A percentile compares a stretch with the other conserved stretches of the same genome.
These are phyloP conservation scores for Mormyrus iriodes DNA, from an alignment of 2,113 vertebrate species.

Conservation along the genomic window DNA sequence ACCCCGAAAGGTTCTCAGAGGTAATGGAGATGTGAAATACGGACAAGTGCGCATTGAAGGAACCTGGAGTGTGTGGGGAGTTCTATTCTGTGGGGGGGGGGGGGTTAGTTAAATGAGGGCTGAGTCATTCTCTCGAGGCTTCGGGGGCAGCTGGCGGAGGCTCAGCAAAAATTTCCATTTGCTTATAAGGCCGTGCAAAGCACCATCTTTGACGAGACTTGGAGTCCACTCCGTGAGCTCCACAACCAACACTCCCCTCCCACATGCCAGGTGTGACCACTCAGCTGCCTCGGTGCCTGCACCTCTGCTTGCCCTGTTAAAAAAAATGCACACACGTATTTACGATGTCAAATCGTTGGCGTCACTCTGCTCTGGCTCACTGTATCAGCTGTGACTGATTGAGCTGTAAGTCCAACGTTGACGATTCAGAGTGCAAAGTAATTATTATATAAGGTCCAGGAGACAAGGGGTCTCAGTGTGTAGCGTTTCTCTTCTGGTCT, in stretches of 20 bases:
- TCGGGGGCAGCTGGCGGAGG: not conserved
- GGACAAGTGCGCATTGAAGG: not conserved
- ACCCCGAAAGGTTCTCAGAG: not conserved
- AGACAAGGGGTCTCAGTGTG: not conserved
- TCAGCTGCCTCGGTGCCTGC: not conserved
- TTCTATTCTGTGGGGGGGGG: not conserved
- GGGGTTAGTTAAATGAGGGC: not conserved
- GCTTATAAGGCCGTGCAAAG: not conserved
- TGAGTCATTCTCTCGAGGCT: not conserved
- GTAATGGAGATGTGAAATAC: not conserved
- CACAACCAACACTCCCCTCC: not conserved
- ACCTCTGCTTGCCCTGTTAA: not conserved
- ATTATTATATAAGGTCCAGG: not conserved
- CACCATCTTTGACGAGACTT: not conserved
- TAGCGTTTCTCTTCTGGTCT: not conserved
- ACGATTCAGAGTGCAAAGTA: not conserved
- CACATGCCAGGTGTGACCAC: not conserved
- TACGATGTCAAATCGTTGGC: not conserved
- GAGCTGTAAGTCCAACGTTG: not conserved
- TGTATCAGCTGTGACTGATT: not conserved
- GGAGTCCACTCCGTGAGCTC: too few relatives aligned
- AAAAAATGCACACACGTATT: not conserved
- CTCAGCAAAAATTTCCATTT: not conserved
- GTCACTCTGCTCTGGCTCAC: not conserved
- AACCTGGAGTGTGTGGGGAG: not conserved